Conservation (phyloP, 35 echinoderm and acorn worm species). For the Lytechinus pictus region DNA sequence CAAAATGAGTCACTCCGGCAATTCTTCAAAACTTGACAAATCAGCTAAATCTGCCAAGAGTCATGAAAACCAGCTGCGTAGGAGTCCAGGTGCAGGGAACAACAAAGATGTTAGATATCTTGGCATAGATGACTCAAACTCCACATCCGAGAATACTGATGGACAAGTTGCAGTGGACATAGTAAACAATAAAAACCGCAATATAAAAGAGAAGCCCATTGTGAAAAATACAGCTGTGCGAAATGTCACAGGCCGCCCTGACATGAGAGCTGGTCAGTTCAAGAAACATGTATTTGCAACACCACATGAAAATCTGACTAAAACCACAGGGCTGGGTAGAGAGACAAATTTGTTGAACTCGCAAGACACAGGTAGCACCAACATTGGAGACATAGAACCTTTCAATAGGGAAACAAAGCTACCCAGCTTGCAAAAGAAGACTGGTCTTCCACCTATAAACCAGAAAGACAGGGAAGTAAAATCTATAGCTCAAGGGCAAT, state of each 20-base stretch:
- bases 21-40: background rate
- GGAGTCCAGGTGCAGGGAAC: background rate
- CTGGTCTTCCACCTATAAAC: background rate
- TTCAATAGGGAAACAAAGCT: background rate
- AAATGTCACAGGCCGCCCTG: conserved; percentile 90
- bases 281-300: conserved; percentile 87
- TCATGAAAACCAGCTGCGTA: background rate
- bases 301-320: conserved; percentile 55
- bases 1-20: background rate
- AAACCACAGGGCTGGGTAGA: conserved; percentile 51
- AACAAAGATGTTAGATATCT: background rate
- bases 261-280: conserved; percentile 77
- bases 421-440: background rate
- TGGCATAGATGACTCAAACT: background rate
- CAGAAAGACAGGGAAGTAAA: background rate
- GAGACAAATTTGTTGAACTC: background rate
- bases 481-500: background rate
- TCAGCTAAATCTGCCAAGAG: background rate
- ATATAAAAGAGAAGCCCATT: conserved; percentile 28
- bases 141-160: background rate
- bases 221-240: conserved; percentile 76
- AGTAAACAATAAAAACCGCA: background rate
- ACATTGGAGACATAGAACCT: background rate
- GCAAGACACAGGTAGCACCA: background rate
- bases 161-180: background rate